A percentile compares a stretch with the other conserved stretches of the same genome.
Conservation (phyloP, 2,888 invertebrate species). For the Stegophylla sp. region DNA sequence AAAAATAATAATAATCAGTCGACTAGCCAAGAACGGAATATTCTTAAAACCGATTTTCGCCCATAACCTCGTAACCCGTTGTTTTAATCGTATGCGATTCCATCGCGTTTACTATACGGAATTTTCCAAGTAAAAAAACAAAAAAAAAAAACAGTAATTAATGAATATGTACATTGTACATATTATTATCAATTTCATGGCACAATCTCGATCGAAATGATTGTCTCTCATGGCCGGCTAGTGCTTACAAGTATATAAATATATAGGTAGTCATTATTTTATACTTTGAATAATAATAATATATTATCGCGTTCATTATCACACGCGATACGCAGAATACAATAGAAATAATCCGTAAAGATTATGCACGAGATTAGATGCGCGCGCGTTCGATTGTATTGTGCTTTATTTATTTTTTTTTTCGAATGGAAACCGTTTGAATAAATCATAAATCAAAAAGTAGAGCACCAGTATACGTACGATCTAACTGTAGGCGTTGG, state of each 20-base stretch:
- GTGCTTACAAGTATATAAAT: not conserved
- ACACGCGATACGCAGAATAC: not conserved
- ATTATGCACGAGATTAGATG: not conserved
- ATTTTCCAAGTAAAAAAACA: constrained; percentile 25
- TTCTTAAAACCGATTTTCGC: not conserved
- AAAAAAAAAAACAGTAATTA: no score
- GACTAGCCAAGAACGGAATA: no score
- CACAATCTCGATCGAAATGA: constrained; percentile 42
- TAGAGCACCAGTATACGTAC: constrained; percentile 4
- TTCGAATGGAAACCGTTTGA: not conserved
- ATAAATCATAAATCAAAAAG: constrained; percentile 17
- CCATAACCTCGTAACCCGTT: constrained; percentile 2
- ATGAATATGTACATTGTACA: constrained; percentile 28
- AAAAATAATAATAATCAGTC: no score
- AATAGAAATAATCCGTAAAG: constrained; percentile 17
- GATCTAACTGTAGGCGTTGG: not conserved
- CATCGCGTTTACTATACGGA: not conserved
- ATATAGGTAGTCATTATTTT: constrained; percentile 48
- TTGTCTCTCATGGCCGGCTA: constrained; percentile 34
- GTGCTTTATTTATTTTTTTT: not conserved
- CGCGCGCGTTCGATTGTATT: not conserved
- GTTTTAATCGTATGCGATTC: not conserved
- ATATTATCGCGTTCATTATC: constrained; percentile 6
- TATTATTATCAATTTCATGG: no score
- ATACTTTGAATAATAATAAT: constrained; percentile 29